Evolutionary conservation across 2,888 invertebrate species (phyloP), one percentile per base, ranked within the genome.

Genomic region (Syritta pipiens): DNA sequence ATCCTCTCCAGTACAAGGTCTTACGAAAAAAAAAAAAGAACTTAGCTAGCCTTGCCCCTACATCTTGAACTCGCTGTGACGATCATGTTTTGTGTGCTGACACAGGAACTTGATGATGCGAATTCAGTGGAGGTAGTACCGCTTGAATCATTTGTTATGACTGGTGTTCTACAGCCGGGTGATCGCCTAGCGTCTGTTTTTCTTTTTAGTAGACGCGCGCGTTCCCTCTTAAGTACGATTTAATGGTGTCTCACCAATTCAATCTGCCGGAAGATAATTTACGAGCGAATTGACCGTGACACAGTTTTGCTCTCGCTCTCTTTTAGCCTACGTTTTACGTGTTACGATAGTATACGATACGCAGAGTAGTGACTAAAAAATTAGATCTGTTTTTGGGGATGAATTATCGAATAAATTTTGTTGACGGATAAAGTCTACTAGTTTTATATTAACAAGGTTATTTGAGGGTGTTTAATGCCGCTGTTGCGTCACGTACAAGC

Each of bases 231-330:
- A 32, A 46, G 65, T n/a, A 57, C 30, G 32, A 63, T 51, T 57
- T 71, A 77, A 51, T 20, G 32, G 51, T 74, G 42, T 28, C 32
- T 46, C 68, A 49, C 62, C 74, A 81, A 81, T 81, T 69, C 57
- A 69, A 63, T 51, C 67, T 76, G 75, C 82, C 81, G 82, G 82
- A 82, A 82, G 81, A 67, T 67, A 82, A 72, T 82, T 82, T 76
- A 82, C 67, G 81, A 76, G 49, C 76, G 59, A 81, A 72, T 67
- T 74, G 81, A 81, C 82, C 82, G 37, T 82, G 82, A 82, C 82
- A 82, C 79, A 82, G 62, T 75, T 82, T 76, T 49, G 44, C 40
- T 65, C 17, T 59, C 32, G 44, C 60, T 71, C 59, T 68, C 30
- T n/a, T n/a, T n/a, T n/a, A n/a, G n/a, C n/a, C n/a, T n/a, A n/a